Evolutionary conservation across 2,888 invertebrate genomes (phyloP), one percentile per base, ranked within the genome.

Genomic region (Caenorhabditis japonica): DNA sequence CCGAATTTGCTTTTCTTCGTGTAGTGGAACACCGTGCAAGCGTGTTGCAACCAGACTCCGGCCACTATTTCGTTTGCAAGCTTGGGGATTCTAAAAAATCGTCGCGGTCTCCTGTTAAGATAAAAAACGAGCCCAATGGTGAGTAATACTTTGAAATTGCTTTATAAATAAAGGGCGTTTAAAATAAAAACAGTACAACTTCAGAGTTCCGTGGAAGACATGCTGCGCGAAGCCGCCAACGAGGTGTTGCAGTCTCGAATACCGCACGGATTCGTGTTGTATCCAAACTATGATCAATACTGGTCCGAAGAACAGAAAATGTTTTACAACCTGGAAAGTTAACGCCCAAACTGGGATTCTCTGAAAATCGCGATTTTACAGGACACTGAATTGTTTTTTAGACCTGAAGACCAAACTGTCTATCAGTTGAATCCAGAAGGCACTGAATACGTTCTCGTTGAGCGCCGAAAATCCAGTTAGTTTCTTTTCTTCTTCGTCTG

Each of bases 291-390:
- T 34, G 59, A 72, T 7, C 76, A 83, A 70, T 85, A 85, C 72
- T 85, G 84, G 75, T 83, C 82, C 8, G 51, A 39, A 8, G 80
- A 79, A 27, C 75, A 77, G 12, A 74, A 79, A 12, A 84, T 80
- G 62, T 85, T 74, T 51, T 85, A 82, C 60, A 81, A 85, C 59
- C 76, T 76, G 44, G 84, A 82, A 44, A 49, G 77, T 70, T 36
- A 19, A 39, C 4, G n/a, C 27, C 7, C 13, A 3, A 15, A 19
- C n/a, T n/a, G 25, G 10, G 36, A 12, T 5, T 8, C 41, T 15
- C 21, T 13, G 5, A 12, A 5, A 47, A 38, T 34, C 21, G 41
- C 27, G 30, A 10, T 30, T 53, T 49, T 79, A 0, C 68, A 84
- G 84, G 79, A 78, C 27, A 82, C 82, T 2, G 43, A 53, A 13